phyloP scores from a whole-genome alignment of 2,888 invertebrate genomes.

The Eupithecia exiguata region DNA sequence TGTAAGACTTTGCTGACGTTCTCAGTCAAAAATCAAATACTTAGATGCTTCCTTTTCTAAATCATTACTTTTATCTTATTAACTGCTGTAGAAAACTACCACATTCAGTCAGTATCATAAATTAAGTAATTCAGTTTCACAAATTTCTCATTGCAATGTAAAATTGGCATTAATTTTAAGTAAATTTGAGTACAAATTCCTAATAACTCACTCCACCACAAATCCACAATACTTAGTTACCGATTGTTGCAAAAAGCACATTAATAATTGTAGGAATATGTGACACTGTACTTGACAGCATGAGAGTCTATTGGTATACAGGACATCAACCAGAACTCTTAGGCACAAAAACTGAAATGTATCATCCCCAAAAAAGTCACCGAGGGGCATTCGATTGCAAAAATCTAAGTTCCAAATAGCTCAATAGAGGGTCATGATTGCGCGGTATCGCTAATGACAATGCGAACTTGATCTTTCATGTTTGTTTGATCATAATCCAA shows the following conservation, averaged over 20 bases:
- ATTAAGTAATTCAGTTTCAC: slow-evolving; percentile 6
- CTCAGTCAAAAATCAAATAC: slow-evolving; percentile 12
- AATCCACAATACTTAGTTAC: slow-evolving; percentile 27
- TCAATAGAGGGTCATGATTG: not conserved
- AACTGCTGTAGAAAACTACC: slow-evolving; percentile 17
- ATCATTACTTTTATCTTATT: slow-evolving; percentile 28
- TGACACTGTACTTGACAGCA: slow-evolving; percentile 58
- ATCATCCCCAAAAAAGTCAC: not conserved
- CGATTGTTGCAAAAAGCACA: slow-evolving; percentile 45
- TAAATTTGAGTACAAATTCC: slow-evolving; percentile 24
- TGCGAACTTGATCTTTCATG: too few species aligned
- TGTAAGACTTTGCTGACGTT: slow-evolving; percentile 1
- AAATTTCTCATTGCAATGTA: slow-evolving; percentile 32
- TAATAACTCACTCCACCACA: slow-evolving; percentile 29
- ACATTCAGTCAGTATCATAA: slow-evolving; percentile 19
- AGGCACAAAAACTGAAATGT: not conserved
- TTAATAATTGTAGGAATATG: slow-evolving; percentile 41
- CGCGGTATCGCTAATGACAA: too few species aligned
- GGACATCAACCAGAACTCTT: not conserved
- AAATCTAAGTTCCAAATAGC: not conserved
- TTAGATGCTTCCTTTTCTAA: slow-evolving; percentile 28
- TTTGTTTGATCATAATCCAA: too few species aligned
- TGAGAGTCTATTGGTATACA: slow-evolving; percentile 63
- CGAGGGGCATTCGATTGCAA: not conserved
- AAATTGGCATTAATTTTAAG: slow-evolving; percentile 27